phyloP scores from a whole-genome alignment of 1,140 invertebrate species.

The Temnothorax longispinosus region DNA sequence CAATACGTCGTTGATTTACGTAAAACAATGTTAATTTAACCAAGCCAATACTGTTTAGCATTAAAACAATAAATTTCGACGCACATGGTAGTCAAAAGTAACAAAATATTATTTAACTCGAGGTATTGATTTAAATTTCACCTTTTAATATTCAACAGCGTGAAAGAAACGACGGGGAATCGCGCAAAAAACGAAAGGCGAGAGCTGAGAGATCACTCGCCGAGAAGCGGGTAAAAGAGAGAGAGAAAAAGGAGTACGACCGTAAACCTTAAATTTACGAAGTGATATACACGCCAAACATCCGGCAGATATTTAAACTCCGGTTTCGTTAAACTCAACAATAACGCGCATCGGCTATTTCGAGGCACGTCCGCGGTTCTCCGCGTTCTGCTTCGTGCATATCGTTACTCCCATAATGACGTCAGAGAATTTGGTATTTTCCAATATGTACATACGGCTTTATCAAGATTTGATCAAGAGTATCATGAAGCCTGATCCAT shows the following conservation, averaged over 20 bases:
- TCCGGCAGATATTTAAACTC: constrained; percentile 85
- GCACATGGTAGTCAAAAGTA: too few species aligned
- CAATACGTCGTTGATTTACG: too few species aligned
- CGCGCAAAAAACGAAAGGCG: not conserved
- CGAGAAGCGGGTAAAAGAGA: not conserved
- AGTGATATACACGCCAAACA: constrained; percentile 85
- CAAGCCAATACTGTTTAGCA: too few species aligned
- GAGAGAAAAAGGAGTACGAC: constrained; percentile 68
- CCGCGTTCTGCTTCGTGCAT: not conserved
- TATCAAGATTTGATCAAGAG: not conserved
- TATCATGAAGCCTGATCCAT: not conserved
- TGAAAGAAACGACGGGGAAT: not conserved
- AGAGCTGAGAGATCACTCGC: not conserved
- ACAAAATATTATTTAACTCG: too few species aligned
- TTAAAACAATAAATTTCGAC: too few species aligned
- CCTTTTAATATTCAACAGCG: too few species aligned
- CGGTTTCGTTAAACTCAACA: constrained; percentile 81
- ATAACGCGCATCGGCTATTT: constrained; percentile 79
- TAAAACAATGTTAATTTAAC: too few species aligned
- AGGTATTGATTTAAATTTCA: too few species aligned
- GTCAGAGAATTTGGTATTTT: not conserved
- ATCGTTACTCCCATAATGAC: not conserved
- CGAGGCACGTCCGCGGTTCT: constrained; percentile 63
- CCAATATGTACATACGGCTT: not conserved
- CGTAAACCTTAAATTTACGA: constrained; percentile 85